Conservation (phyloP, 2,888 invertebrate genomes). For the Lasioglossum vierecki region DNA sequence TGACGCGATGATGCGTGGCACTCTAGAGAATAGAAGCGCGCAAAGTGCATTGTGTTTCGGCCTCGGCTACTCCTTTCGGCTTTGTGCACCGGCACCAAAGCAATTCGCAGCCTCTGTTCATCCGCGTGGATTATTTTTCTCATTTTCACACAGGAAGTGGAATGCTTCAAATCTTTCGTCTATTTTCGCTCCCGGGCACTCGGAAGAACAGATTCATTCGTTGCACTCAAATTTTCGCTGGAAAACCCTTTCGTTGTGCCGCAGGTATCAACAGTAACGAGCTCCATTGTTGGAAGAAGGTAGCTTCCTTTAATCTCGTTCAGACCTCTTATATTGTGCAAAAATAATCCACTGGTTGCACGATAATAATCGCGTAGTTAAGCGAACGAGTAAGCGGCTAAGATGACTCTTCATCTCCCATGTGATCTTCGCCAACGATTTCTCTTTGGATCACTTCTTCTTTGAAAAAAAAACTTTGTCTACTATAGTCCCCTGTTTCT, state of each 20-base stretch:
- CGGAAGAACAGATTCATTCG: slow-evolving; percentile 55
- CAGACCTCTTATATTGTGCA: neutral
- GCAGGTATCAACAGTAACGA: slow-evolving; percentile 8
- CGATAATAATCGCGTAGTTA: slow-evolving; percentile 5
- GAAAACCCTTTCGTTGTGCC: slow-evolving; percentile 29
- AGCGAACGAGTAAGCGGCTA: neutral
- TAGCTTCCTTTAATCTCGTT: slow-evolving; percentile 36
- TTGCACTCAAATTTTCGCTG: slow-evolving; percentile 46
- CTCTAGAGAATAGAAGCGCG: slow-evolving; percentile 52
- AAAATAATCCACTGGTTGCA: neutral
- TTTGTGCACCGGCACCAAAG: slow-evolving; percentile 41
- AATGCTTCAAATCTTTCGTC: slow-evolving; percentile 56
- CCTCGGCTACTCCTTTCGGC: slow-evolving; percentile 42
- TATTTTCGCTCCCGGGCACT: slow-evolving; percentile 37
- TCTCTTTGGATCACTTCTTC: no score
- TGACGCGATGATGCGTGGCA: slow-evolving; percentile 49
- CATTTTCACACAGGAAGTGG: slow-evolving; percentile 50
- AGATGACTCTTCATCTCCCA: slow-evolving; percentile 6
- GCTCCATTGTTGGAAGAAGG: neutral
- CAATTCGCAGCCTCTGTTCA: slow-evolving; percentile 49
- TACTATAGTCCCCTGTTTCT: neutral
- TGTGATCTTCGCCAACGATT: neutral
- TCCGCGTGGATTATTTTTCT: slow-evolving; percentile 58
- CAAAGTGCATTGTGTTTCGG: slow-evolving; percentile 55
- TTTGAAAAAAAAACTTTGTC: neutral